phyloP scores from a whole-genome alignment of 2,797 vertebrate genomes.

The Petrocephalus schoutedeni region DNA sequence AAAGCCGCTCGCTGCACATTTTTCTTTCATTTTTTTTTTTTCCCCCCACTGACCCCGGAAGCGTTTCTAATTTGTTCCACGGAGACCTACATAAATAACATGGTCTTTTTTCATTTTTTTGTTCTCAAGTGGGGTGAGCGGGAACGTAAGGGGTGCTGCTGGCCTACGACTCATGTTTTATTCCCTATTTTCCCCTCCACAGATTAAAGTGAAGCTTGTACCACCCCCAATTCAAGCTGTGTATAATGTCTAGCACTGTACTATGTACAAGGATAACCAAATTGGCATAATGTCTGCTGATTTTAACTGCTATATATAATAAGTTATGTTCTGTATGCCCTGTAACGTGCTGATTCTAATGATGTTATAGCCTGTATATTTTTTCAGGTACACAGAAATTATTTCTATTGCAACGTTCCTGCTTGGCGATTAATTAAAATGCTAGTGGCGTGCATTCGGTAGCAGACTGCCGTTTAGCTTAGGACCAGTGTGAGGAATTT shows the following conservation, averaged over 20 bases:
- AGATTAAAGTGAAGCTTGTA: neutral
- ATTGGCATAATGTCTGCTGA: neutral
- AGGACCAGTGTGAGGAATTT: neutral
- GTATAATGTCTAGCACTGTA: neutral
- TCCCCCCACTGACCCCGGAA: neutral
- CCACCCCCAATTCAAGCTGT: neutral
- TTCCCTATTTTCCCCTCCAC: constrained; percentile 31
- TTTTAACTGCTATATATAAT: neutral
- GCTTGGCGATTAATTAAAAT: neutral
- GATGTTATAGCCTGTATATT: neutral
- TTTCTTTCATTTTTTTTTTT: neutral
- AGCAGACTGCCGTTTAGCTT: neutral
- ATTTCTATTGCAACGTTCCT: neutral
- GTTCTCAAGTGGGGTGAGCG: neutral
- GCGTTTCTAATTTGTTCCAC: neutral
- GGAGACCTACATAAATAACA: neutral
- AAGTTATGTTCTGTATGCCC: neutral
- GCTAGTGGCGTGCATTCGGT: neutral
- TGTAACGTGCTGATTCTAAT: neutral
- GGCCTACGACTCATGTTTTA: constrained; percentile 42
- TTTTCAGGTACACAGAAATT: neutral
- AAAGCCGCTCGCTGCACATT: neutral
- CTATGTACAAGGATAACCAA: neutral
- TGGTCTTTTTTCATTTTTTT: neutral
- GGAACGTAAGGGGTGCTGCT: constrained; percentile 26